Evolutionary conservation across 2,888 invertebrate species (phyloP).

Genomic region (Sesia bembeciformis): DNA sequence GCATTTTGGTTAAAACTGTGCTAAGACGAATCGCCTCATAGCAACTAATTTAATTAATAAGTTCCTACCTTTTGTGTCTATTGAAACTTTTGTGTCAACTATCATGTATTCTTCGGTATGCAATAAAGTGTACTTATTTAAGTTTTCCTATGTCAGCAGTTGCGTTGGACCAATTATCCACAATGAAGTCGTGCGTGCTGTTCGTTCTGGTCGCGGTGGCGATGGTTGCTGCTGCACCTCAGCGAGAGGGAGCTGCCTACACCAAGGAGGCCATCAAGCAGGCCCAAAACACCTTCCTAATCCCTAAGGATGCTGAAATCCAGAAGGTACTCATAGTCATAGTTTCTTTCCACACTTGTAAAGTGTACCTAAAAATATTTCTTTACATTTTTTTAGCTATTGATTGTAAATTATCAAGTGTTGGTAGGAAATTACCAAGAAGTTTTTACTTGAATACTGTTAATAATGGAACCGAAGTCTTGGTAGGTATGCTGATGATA

Average conservation of each 20-base stretch:
- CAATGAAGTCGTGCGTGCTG: slow-evolving; percentile 51
- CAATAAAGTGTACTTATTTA: slow-evolving; percentile 3
- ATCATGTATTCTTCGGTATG: neutral
- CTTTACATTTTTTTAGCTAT: neutral
- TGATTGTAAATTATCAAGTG: neutral
- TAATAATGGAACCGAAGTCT: no score
- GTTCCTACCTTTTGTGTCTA: no score
- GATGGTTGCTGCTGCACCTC: slow-evolving; percentile 74
- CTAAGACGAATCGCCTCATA: no score
- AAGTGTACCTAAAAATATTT: no score
- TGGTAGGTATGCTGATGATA: no score
- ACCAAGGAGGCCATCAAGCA: slow-evolving; percentile 90
- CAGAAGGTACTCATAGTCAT: slow-evolving; percentile 76
- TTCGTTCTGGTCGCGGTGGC: slow-evolving; percentile 63
- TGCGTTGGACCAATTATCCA: slow-evolving; percentile 5
- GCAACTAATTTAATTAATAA: no score
- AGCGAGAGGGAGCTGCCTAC: slow-evolving; percentile 87
- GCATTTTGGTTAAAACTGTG: no score
- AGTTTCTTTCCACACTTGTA: neutral
- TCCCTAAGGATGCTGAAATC: slow-evolving; percentile 89
- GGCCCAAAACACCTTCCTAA: slow-evolving; percentile 88
- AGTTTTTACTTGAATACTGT: neutral
- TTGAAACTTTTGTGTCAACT: slow-evolving; percentile 1
- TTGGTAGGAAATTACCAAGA: neutral
- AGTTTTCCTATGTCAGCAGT: neutral